Evolutionary conservation across 2,888 invertebrate species (phyloP).

Genomic region (Sthenelais limicola): DNA sequence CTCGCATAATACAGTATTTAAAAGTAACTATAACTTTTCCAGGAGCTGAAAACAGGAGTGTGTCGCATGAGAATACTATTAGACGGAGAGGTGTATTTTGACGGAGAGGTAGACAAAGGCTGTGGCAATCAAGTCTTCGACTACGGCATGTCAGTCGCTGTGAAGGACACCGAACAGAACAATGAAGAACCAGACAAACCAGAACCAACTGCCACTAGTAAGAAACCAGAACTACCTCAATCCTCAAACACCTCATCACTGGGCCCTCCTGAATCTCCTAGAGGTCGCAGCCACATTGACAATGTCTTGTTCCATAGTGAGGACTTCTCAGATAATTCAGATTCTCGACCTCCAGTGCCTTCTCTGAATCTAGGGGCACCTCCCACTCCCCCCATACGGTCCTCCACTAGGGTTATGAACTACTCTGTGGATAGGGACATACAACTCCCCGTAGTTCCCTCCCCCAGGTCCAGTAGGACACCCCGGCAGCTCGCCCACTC

Average conservation of each 20-base stretch:
- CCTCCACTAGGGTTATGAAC: constrained; percentile 24
- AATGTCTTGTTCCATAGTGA: constrained; percentile 42
- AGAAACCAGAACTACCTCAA: no score
- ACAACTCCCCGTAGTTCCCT: constrained; percentile 22
- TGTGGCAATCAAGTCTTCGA: constrained; percentile 72
- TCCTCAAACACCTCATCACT: background rate
- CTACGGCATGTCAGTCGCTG: constrained; percentile 62
- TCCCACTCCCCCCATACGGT: constrained; percentile 10
- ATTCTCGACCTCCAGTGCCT: background rate
- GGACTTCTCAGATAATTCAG: constrained; percentile 17
- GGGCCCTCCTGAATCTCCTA: background rate
- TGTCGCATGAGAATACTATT: constrained; percentile 61
- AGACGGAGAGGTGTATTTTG: constrained; percentile 62
- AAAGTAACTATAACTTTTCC: no score
- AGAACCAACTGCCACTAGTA: background rate
- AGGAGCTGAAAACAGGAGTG: constrained; percentile 69
- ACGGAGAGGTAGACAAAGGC: constrained; percentile 70
- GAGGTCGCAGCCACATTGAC: constrained; percentile 38
- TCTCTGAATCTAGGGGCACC: background rate
- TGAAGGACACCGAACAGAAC: background rate
- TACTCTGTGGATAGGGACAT: background rate
- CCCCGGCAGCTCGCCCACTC: background rate
- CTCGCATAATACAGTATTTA: no score
- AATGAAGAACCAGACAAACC: no score
- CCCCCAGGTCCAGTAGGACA: background rate